Conservation (phyloP, 1,140 invertebrate genomes). For the Triops longicaudatus region DNA sequence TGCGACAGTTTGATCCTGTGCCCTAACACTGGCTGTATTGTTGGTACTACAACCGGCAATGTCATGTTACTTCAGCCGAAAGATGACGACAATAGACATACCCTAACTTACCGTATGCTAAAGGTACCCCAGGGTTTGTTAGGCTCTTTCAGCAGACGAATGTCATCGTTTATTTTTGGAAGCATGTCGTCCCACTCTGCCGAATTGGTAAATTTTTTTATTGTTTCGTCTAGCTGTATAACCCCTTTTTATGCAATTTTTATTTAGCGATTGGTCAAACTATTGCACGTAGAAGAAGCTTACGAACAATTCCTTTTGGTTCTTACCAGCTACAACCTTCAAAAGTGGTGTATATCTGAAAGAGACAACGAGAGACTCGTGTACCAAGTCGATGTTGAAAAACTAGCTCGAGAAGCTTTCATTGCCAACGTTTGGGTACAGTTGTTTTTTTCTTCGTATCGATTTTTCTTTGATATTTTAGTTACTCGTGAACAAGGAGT, state of each 20-base stretch:
- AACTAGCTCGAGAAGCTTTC: slow-evolving; percentile 51
- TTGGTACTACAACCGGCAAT: slow-evolving; percentile 85
- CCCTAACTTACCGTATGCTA: slow-evolving; percentile 58
- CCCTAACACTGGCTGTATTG: slow-evolving; percentile 63
- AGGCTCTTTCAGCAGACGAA: slow-evolving; percentile 71
- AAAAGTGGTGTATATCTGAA: slow-evolving; percentile 54
- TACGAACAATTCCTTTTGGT: slow-evolving; percentile 51
- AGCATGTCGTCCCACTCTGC: slow-evolving; percentile 54
- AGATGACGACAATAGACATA: slow-evolving; percentile 50
- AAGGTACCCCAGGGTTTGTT: slow-evolving; percentile 70
- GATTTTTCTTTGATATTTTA: no score
- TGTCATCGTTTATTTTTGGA: slow-evolving; percentile 81
- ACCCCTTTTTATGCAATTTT: no score
- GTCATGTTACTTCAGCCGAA: slow-evolving; percentile 64
- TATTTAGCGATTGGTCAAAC: slow-evolving; percentile 27
- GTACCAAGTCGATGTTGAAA: slow-evolving; percentile 54
- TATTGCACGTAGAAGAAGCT: slow-evolving; percentile 39
- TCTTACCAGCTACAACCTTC: slow-evolving; percentile 54
- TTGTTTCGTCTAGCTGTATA: no score
- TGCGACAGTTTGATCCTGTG: slow-evolving; percentile 65
- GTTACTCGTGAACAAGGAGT: no score
- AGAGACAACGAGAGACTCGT: slow-evolving; percentile 48
- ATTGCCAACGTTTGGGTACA: slow-evolving; percentile 51
- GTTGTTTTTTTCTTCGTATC: slow-evolving; percentile 26
- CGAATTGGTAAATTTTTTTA: slow-evolving; percentile 70